Conservation (phyloP, 1,140 invertebrate species). For the Mycetomoellerius zeteki region DNA sequence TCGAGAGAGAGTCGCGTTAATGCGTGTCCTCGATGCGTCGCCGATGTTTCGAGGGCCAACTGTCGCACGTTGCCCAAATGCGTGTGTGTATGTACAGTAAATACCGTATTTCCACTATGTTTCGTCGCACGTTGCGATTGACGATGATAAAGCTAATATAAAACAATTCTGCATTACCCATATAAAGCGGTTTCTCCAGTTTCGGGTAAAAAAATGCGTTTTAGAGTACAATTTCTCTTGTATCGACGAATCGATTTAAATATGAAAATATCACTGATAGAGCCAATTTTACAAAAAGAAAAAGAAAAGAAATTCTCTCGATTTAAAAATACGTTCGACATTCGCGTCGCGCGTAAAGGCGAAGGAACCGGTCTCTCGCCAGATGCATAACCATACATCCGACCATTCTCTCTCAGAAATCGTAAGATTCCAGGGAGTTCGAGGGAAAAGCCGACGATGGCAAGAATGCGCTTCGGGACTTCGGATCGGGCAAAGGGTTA, state of each 20-base stretch:
- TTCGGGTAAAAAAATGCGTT: background rate
- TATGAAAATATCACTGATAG: background rate
- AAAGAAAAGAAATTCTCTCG: background rate
- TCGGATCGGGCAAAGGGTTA: conserved; percentile 83
- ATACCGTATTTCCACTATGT: conserved; percentile 15
- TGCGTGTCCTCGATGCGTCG: conserved; percentile 80
- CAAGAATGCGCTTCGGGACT: conserved; percentile 81
- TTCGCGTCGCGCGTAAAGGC: conserved; percentile 24
- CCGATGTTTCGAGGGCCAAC: conserved; percentile 78
- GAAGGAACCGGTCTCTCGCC: conserved; percentile 44
- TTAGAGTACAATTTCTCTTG: conserved; percentile 7
- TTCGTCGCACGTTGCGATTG: conserved; percentile 33
- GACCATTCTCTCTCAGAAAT: conserved; percentile 66
- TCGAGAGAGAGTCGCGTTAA: conserved; percentile 79
- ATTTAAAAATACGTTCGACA: conserved; percentile 41
- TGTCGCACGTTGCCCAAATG: conserved; percentile 72
- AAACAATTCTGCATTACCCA: too few relatives aligned
- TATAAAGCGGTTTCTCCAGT: background rate
- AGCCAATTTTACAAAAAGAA: conserved; percentile 23
- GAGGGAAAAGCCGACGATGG: conserved; percentile 69
- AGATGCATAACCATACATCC: conserved; percentile 40
- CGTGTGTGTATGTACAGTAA: conserved; percentile 45
- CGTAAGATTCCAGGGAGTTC: conserved; percentile 70
- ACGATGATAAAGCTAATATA: conserved; percentile 52
- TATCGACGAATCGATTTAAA: background rate